phyloP scores from a whole-genome alignment of 1,140 invertebrate species.

The Trissolcus basalis region DNA sequence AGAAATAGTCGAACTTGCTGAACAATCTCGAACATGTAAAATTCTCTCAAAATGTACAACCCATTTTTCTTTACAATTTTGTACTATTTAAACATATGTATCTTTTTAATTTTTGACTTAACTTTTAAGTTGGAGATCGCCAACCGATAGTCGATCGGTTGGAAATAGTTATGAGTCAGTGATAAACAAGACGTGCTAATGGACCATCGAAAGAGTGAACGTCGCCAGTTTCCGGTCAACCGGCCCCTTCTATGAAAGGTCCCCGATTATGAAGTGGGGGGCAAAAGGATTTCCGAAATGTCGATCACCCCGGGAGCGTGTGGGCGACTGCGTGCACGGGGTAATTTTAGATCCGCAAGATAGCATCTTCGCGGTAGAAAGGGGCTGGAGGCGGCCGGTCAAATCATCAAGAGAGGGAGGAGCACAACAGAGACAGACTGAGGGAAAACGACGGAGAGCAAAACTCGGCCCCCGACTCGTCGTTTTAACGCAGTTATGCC shows the following conservation, averaged over 20 bases:
- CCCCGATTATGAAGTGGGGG: background rate
- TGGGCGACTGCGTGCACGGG: slow-evolving; percentile 56
- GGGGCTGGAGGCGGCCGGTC: slow-evolving; percentile 42
- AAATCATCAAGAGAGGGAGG: slow-evolving; percentile 37
- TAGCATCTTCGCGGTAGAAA: slow-evolving; percentile 65
- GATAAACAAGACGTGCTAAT: slow-evolving; percentile 19
- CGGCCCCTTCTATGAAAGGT: background rate
- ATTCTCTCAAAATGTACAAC: too few species aligned
- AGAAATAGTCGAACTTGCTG: too few species aligned
- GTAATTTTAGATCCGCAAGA: slow-evolving; percentile 73
- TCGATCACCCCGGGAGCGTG: slow-evolving; percentile 47
- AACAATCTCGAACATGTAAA: too few species aligned
- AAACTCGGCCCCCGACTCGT: slow-evolving; percentile 25
- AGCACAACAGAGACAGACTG: slow-evolving; percentile 11
- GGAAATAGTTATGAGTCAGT: slow-evolving; percentile 21
- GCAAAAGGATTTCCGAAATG: slow-evolving; percentile 46
- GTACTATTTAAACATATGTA: background rate
- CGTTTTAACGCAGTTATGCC: slow-evolving; percentile 68
- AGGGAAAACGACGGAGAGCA: slow-evolving; percentile 22
- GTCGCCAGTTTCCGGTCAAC: slow-evolving; percentile 5
- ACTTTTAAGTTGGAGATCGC: background rate
- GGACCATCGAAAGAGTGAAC: slow-evolving; percentile 11
- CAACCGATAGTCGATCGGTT: background rate
- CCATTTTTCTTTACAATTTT: too few species aligned
- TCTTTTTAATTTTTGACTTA: background rate